These are phyloP conservation scores for Bergia puertoricense DNA, from an alignment of 92 coral and sea anemone species.

Conservation along the genomic window DNA sequence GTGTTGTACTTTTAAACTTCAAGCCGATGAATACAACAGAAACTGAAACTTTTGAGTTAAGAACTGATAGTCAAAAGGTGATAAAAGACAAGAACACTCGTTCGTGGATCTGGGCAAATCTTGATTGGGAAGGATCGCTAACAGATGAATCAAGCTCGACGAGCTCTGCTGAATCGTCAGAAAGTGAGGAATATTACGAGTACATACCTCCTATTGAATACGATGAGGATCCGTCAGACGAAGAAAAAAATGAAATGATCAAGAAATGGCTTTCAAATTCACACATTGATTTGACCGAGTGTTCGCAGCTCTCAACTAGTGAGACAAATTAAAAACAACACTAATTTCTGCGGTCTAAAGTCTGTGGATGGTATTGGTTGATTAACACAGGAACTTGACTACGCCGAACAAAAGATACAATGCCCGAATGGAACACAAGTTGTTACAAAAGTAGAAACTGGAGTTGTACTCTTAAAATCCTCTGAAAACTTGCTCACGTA, in stretches of 20 bases:
- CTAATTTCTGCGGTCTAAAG: too few species aligned
- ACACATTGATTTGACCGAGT: neutral
- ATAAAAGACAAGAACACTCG: neutral
- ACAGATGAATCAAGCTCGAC: neutral
- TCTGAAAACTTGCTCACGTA: too few species aligned
- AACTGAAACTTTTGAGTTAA: neutral
- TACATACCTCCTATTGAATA: neutral
- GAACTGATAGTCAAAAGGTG: neutral
- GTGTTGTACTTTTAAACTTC: neutral
- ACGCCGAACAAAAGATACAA: too few species aligned
- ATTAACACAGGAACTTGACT: too few species aligned
- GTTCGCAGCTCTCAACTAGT: neutral
- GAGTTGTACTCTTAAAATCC: too few species aligned
- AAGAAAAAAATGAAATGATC: conserved; percentile 16
- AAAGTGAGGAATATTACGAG: neutral
- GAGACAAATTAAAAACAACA: neutral
- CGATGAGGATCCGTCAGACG: conserved; percentile 10
- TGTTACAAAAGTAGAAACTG: too few species aligned
- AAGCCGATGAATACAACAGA: neutral
- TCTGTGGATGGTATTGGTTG: too few species aligned
- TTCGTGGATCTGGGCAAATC: conserved; percentile 17
- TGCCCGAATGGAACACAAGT: too few species aligned
- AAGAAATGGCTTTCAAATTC: conserved; percentile 2
- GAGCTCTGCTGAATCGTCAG: neutral
- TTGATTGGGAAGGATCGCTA: neutral